Conservation (phyloP, 2,888 invertebrate species). For the Itoplectis maculator region DNA sequence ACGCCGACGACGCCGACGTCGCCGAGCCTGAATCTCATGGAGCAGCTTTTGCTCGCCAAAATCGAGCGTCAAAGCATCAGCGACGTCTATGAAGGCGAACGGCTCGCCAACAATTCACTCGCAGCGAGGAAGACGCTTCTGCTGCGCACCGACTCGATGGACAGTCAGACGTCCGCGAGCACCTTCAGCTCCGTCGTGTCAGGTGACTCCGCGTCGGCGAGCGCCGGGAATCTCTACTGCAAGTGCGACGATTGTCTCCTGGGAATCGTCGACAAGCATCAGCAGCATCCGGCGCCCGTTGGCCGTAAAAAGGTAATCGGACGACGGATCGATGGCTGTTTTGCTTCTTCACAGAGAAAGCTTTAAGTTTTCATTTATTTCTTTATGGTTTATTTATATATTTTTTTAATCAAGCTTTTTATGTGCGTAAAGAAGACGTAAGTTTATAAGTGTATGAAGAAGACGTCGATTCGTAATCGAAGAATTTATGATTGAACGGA, state of each 20-base stretch:
- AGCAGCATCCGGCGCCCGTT: conserved; percentile 71
- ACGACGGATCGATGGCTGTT: too few relatives aligned
- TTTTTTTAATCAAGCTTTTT: too few relatives aligned
- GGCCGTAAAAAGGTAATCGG: conserved; percentile 81
- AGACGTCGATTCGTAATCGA: too few relatives aligned
- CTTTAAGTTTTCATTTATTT: neutral
- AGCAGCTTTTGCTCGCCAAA: conserved; percentile 91
- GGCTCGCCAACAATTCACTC: conserved; percentile 44
- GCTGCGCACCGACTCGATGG: conserved; percentile 91
- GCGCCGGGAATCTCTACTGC: conserved; percentile 89
- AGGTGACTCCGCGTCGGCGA: conserved; percentile 88
- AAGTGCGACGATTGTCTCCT: conserved; percentile 93
- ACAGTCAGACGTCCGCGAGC: conserved; percentile 88
- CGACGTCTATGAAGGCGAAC: conserved; percentile 73
- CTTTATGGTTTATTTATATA: too few relatives aligned
- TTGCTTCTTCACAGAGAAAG: too few relatives aligned
- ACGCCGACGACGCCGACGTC: conserved; percentile 86
- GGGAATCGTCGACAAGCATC: conserved; percentile 92
- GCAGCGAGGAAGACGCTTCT: conserved; percentile 82
- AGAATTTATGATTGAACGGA: too few relatives aligned
- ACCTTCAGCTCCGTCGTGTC: conserved; percentile 88
- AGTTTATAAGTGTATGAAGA: too few relatives aligned
- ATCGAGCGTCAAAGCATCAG: conserved; percentile 89
- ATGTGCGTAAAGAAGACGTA: too few relatives aligned
- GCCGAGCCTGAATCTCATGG: conserved; percentile 87